Evolutionary conservation across 2,888 invertebrate species (phyloP).

Genomic region (Muscina levida): DNA sequence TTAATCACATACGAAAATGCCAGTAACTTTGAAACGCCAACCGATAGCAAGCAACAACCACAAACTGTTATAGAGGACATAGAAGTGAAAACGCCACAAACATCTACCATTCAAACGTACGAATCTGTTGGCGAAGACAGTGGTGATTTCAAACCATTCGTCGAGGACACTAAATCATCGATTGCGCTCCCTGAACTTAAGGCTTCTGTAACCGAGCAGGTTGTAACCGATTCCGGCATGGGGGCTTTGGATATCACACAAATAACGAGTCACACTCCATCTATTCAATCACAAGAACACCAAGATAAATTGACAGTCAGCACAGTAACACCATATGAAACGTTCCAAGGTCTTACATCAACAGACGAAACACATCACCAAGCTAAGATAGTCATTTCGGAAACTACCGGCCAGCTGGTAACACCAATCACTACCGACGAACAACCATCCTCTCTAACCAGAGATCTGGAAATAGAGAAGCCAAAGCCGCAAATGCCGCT

Average conservation of each 20-base stretch:
- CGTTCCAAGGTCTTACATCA: slow-evolving; percentile 57
- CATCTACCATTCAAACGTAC: slow-evolving; percentile 68
- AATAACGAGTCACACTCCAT: slow-evolving; percentile 35
- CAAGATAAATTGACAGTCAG: slow-evolving; percentile 68
- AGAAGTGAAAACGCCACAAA: slow-evolving; percentile 67
- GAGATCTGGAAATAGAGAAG: slow-evolving; percentile 62
- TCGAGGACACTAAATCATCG: slow-evolving; percentile 54
- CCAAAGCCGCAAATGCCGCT: slow-evolving; percentile 63
- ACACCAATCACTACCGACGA: slow-evolving; percentile 66
- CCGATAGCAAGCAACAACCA: slow-evolving; percentile 40
- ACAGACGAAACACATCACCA: slow-evolving; percentile 48
- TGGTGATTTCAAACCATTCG: slow-evolving; percentile 68
- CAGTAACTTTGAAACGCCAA: slow-evolving; percentile 26
- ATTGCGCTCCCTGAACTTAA: slow-evolving; percentile 67
- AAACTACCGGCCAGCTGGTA: slow-evolving; percentile 54
- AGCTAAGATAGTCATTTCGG: slow-evolving; percentile 60
- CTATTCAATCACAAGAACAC: slow-evolving; percentile 50
- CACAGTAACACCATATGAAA: slow-evolving; percentile 70
- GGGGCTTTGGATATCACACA: slow-evolving; percentile 53
- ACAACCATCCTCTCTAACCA: slow-evolving; percentile 67
- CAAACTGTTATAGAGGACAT: slow-evolving; percentile 37
- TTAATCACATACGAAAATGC: slow-evolving; percentile 70
- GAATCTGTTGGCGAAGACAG: slow-evolving; percentile 70
- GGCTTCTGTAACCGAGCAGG: slow-evolving; percentile 72
- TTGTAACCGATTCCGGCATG: slow-evolving; percentile 66